Base-by-base conservation (phyloP, 2,113 vertebrate species). In the Gymnocephalus cernua region DNA sequence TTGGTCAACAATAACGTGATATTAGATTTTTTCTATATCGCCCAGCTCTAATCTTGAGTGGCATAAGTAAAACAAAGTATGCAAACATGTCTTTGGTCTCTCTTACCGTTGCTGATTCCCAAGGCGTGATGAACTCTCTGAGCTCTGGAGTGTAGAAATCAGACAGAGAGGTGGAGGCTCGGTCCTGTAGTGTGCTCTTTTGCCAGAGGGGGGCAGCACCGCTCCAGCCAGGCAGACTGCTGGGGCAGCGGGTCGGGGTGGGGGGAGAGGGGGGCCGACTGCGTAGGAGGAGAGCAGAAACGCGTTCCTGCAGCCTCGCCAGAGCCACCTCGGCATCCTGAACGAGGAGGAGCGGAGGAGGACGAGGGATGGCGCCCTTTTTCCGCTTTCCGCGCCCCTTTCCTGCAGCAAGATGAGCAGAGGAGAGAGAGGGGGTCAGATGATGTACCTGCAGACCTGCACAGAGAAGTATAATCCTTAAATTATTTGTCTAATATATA, bases 131-230 rank as follows among this genome's bases (percentile, higher is more conserved):
- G 27, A 94, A 94, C 27, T 94, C 95, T 3, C 76, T 79, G 25
- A 98, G 93, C 75, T 93, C 95, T 1, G 80, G 84, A 0, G 94
- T 81, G 50, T 97, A 97, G 90, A 97, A 97, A 13, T 90, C 90
- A 1, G 88, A 92, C 0, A 19, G 14, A 2, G 88, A 79, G 75
- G 57, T 82, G 14, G 83, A 56, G 16, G 53, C 77, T 58, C 70
- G 74, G 4, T 80, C 89, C 0, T 85, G 89, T 80, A 98, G 93
- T 9, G 95, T 56, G 21, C 98, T 99, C 91, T 94, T 93, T 47
- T 95, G 91, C 98, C 98, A 99, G 32, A 99, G 92, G 32, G 93
- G 93, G 69, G 92, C 92, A 29, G 68, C 81, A 9, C 77, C 89
- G 8, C 41, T 57, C 89, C 91, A 90, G 50, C 79, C 6, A 27